A percentile compares a stretch with the other conserved stretches of the same genome.
Conservation (phyloP, 2,113 vertebrate species). For the Motacilla tschutschensis region DNA sequence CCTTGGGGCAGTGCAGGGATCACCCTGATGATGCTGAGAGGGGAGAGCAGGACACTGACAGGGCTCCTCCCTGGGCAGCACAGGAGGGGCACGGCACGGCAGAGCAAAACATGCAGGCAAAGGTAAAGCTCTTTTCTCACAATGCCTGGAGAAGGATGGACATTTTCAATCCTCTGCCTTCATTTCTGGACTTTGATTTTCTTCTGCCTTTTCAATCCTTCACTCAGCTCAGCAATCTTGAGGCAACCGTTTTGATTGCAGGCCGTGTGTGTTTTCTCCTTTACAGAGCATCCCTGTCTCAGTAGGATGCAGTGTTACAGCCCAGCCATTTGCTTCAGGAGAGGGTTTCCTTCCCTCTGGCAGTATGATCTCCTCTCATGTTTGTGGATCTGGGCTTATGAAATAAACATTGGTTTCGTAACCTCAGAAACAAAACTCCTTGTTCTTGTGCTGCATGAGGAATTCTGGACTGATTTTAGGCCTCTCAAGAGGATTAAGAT, state of each 20-base stretch:
- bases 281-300: slow-evolving; percentile 16
- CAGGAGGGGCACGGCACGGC: not conserved
- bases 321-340: slow-evolving; percentile 50
- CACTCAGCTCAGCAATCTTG: slow-evolving; percentile 14
- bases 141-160: not conserved
- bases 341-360: slow-evolving; percentile 54
- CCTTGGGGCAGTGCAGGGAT: not conserved
- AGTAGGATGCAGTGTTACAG: slow-evolving; percentile 27
- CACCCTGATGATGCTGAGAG: fast-evolving
- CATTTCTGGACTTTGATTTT: not conserved
- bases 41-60: not conserved
- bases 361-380: slow-evolving; percentile 41
- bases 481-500: slow-evolving; percentile 2
- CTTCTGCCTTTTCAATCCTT: not conserved
- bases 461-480: not conserved
- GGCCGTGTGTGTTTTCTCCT: not conserved
- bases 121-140: not conserved
- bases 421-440: slow-evolving; percentile 27
- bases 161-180: not conserved
- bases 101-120: not conserved
- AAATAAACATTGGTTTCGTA: slow-evolving; percentile 23
- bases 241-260: slow-evolving; percentile 28
- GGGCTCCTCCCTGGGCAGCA: not conserved
- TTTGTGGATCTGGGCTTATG: slow-evolving; percentile 46
- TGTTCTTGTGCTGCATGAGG: not conserved